Percentiles rank a stretch among this genome's conserved stretches.
Conservation (phyloP, 37 sponge, comb jelly and placozoan genomes). For the Theonella swinhoei region DNA sequence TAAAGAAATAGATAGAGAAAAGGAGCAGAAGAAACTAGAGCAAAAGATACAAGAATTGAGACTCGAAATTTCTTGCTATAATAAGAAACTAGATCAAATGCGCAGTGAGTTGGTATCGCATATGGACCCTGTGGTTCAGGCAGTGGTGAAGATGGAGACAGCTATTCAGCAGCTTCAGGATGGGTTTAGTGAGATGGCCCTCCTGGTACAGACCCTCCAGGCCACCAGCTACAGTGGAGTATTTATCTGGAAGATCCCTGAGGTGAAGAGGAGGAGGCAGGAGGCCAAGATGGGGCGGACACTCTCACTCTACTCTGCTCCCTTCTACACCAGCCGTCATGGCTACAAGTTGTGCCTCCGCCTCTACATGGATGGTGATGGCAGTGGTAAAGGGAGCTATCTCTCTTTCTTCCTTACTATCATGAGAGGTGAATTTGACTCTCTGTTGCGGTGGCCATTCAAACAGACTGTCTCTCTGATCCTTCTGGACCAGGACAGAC, state of each 20-base stretch:
- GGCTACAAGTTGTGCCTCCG: slow-evolving; percentile 87
- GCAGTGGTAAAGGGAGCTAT: slow-evolving; percentile 69
- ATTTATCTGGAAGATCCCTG: slow-evolving; percentile 86
- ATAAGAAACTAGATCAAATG: slow-evolving; percentile 3
- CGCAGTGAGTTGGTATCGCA: not conserved
- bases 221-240: slow-evolving; percentile 72
- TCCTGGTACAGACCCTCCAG: slow-evolving; percentile 73
- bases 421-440: slow-evolving; percentile 89
- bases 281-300: slow-evolving; percentile 76
- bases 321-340: slow-evolving; percentile 81
- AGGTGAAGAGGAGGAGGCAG: slow-evolving; percentile 57
- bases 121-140: slow-evolving; percentile 34
- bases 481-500: slow-evolving; percentile 66
- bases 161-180: slow-evolving; percentile 58
- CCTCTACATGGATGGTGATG: slow-evolving; percentile 89
- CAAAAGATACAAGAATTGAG: not conserved
- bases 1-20: not conserved
- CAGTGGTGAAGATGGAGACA: slow-evolving; percentile 38
- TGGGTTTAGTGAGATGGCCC: slow-evolving; percentile 51
- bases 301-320: slow-evolving; percentile 83
- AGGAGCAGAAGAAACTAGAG: not conserved
- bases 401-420: slow-evolving; percentile 84
- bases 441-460: slow-evolving; percentile 87
- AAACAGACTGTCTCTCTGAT: slow-evolving; percentile 67
- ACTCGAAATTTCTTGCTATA: not conserved